phyloP scores from a whole-genome alignment of 92 coral and sea anemone genomes.

The Siderastrea radians region DNA sequence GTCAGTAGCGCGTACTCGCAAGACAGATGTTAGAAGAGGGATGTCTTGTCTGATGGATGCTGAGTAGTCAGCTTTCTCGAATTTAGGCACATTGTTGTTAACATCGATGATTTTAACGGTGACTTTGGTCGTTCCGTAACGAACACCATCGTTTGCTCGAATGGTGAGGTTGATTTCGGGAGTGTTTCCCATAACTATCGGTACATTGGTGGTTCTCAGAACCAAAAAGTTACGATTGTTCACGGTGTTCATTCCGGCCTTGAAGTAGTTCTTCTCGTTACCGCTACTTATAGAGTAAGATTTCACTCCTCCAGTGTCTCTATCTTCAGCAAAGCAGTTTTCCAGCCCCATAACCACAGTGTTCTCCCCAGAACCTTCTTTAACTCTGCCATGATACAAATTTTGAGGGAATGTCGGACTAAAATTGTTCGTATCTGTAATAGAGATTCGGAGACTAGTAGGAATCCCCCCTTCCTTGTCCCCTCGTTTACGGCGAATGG shows the following conservation, averaged over 20 bases:
- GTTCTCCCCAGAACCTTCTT: conserved; percentile 60
- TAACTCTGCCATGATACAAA: conserved; percentile 72
- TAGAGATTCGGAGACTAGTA: conserved; percentile 67
- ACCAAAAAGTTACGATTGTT: conserved; percentile 67
- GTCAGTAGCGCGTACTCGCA: conserved; percentile 80
- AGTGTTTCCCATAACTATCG: conserved; percentile 55
- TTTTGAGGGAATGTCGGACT: conserved; percentile 78
- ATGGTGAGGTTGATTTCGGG: conserved; percentile 76
- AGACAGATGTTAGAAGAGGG: conserved; percentile 61
- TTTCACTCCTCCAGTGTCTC: conserved; percentile 61
- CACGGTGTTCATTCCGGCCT: conserved; percentile 25
- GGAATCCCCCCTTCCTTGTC: conserved; percentile 75
- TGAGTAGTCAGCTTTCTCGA: conserved; percentile 50
- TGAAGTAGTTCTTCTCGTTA: conserved; percentile 77
- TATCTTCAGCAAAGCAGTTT: conserved; percentile 83
- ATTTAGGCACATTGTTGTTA: conserved; percentile 72
- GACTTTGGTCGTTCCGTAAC: conserved; percentile 69
- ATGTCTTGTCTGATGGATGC: conserved; percentile 66
- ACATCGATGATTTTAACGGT: conserved; percentile 61
- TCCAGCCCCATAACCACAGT: conserved; percentile 77
- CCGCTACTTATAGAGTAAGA: conserved; percentile 79
- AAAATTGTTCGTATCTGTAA: conserved; percentile 79
- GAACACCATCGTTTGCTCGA: conserved; percentile 66
- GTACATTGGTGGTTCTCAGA: conserved; percentile 66
- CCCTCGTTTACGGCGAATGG: conserved; percentile 73